A percentile compares a stretch with the other conserved stretches of the same genome.
These are phyloP conservation scores for Antedon mediterranea DNA, from an alignment of 53 echinoderm and acorn worm species.

Conservation along the genomic window DNA sequence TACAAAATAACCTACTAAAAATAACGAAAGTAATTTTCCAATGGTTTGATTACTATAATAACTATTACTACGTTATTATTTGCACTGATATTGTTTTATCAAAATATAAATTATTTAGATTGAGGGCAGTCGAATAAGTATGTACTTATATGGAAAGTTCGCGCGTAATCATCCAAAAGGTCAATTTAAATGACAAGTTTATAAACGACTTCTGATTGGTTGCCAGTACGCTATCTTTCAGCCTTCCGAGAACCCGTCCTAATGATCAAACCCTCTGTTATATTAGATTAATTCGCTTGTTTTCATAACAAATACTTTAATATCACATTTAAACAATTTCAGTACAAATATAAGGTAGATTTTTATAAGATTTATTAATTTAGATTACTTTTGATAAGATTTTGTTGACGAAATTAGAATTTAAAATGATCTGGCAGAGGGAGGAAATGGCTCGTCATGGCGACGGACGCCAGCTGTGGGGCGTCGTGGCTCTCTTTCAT, in stretches of 20 bases:
- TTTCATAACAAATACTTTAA: neutral
- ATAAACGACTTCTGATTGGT: conserved; percentile 23
- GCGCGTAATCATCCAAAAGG: neutral
- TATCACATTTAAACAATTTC: too few relatives aligned
- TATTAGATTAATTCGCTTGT: neutral
- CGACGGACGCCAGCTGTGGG: neutral
- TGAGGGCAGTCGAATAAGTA: neutral
- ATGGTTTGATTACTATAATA: too few relatives aligned
- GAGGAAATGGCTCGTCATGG: neutral
- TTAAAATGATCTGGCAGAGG: neutral
- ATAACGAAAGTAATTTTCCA: too few relatives aligned
- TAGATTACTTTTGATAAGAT: neutral
- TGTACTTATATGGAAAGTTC: neutral
- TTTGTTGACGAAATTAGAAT: neutral
- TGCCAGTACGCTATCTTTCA: conserved; percentile 39
- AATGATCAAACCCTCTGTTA: neutral
- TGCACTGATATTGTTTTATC: too few relatives aligned
- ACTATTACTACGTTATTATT: too few relatives aligned
- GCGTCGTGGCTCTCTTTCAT: too few relatives aligned
- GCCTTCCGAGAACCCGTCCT: conserved; percentile 5
- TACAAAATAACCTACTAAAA: too few relatives aligned
- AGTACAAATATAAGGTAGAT: too few relatives aligned
- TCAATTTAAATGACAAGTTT: neutral
- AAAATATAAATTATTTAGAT: neutral
- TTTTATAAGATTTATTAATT: neutral